Evolutionary conservation across 2,797 vertebrate species (phyloP).

Genomic region (Peromyscus eremicus): DNA sequence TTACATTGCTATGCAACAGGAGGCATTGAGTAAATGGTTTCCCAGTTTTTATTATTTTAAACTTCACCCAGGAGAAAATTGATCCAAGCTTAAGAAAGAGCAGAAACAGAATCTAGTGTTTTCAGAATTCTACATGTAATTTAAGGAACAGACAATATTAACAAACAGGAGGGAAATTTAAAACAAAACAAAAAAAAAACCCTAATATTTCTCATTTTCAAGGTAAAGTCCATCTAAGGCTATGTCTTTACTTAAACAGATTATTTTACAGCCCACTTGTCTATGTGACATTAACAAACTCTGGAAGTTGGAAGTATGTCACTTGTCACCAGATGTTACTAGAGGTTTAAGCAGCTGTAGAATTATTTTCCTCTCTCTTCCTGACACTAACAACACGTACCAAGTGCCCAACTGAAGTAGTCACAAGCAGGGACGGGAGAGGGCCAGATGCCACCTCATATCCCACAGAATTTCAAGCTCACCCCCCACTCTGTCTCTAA

Average conservation of each 20-base stretch:
- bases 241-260: neutral
- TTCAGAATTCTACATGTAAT: constrained; percentile 33
- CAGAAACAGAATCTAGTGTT: constrained; percentile 11
- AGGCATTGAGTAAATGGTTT: constrained; percentile 70
- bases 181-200: neutral
- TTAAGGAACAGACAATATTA: constrained; percentile 27
- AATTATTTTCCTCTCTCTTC: neutral
- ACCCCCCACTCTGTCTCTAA: constrained; percentile 15
- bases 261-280: neutral
- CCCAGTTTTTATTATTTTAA: constrained; percentile 80
- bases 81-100: constrained; percentile 71
- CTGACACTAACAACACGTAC: neutral
- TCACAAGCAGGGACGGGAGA: neutral
- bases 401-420: neutral
- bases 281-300: constrained; percentile 17
- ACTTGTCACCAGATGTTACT: constrained; percentile 35
- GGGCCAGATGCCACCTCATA: neutral
- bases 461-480: constrained; percentile 45
- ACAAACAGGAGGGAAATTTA: neutral
- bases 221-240: constrained; percentile 37
- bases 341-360: constrained; percentile 8
- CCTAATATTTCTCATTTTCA: neutral
- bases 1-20: constrained; percentile 81
- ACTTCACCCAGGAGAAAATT: constrained; percentile 76
- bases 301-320: constrained; percentile 39